These are phyloP conservation scores for Lethrus apterus DNA, from an alignment of 1,140 invertebrate species.

Conservation along the genomic window DNA sequence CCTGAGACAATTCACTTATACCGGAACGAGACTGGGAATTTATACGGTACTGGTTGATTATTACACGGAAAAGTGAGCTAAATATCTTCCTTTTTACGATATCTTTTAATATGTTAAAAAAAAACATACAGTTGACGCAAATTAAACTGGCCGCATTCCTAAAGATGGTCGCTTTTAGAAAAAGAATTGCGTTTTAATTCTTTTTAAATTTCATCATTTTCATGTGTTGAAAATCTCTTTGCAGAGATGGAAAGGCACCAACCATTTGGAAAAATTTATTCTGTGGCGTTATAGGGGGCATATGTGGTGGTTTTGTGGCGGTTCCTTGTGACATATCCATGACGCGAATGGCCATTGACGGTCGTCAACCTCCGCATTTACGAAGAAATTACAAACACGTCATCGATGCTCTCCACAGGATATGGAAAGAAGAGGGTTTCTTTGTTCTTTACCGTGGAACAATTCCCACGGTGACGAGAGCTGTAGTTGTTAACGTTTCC, in stretches of 20 bases:
- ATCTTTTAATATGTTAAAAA: not conserved
- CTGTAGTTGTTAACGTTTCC: constrained; percentile 95
- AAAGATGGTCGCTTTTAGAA: too few species aligned
- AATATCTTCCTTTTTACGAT: not conserved
- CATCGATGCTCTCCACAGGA: constrained; percentile 78
- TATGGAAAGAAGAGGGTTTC: constrained; percentile 82
- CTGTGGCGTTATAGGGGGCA: constrained; percentile 78
- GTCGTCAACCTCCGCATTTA: constrained; percentile 72
- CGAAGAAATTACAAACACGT: constrained; percentile 88
- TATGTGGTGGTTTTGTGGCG: constrained; percentile 58
- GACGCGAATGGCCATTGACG: constrained; percentile 95
- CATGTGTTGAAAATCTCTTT: not conserved
- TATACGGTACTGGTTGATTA: constrained; percentile 54
- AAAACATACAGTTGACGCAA: too few species aligned
- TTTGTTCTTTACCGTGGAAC: constrained; percentile 81
- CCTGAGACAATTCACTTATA: constrained; percentile 60
- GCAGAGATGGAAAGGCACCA: constrained; percentile 50
- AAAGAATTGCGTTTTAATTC: too few species aligned
- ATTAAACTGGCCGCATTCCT: too few species aligned
- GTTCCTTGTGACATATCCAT: constrained; percentile 81
- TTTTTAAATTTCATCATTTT: too few species aligned
- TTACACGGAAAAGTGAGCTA: constrained; percentile 4
- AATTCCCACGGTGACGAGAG: constrained; percentile 63
- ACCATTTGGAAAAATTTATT: constrained; percentile 53
- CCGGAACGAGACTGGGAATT: constrained; percentile 57